These are phyloP conservation scores for Sus scrofa DNA, from an alignment of 2,113 vertebrate species.

Conservation along the genomic window T2T-Sscrofa CM000824.6:200506501-200507000, in stretches of 20 bases:
- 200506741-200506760: neutral
- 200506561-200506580: neutral
- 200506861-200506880: neutral
- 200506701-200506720: neutral
- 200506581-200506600: neutral
- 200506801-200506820: neutral
- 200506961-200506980: neutral
- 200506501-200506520: neutral
- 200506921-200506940: neutral
- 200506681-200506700: constrained; percentile 1
- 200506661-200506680: constrained; percentile 10
- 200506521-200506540: neutral
- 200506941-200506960: neutral
- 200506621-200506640: constrained; percentile 7
- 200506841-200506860: neutral
- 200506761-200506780: neutral
- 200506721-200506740: neutral
- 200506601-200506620: neutral
- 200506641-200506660: constrained; percentile 52
- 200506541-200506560: neutral
- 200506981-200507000: neutral
- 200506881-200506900: neutral
- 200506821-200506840: neutral
- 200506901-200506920: neutral
- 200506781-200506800: neutral